phyloP scores from a whole-genome alignment of 2,113 vertebrate genomes.

The Myotis yumanensis region DNA sequence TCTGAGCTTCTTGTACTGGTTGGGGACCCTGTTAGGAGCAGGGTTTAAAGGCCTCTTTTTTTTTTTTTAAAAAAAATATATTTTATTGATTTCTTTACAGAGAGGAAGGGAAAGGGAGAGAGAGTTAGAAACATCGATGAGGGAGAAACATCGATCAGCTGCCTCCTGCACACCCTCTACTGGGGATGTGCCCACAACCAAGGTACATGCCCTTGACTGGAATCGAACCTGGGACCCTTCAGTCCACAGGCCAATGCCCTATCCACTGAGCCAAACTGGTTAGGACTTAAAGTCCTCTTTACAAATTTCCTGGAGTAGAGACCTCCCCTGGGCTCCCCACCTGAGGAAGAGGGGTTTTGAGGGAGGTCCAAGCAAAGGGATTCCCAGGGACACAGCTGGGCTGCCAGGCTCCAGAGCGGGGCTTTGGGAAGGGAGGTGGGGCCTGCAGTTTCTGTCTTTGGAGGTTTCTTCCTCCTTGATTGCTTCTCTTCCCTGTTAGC shows the following conservation, averaged over 20 bases:
- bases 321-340: background rate
- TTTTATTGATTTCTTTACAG: too few relatives aligned
- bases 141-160: too few relatives aligned
- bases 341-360: background rate
- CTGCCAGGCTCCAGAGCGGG: background rate
- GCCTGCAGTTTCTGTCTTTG: background rate
- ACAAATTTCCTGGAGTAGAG: background rate
- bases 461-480: too few relatives aligned
- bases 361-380: background rate
- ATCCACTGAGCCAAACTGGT: too few relatives aligned
- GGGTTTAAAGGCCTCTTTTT: background rate
- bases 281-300: background rate
- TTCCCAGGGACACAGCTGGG: background rate
- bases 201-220: too few relatives aligned
- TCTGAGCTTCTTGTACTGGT: background rate
- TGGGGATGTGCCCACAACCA: too few relatives aligned
- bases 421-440: background rate
- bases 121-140: too few relatives aligned
- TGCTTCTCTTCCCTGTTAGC: background rate
- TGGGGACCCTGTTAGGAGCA: background rate
- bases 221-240: too few relatives aligned
- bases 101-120: too few relatives aligned
- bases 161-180: too few relatives aligned
- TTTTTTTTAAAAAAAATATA: background rate
- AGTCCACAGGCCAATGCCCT: rapidly evolving